Percentiles rank a stretch among this genome's conserved stretches.
Conservation (phyloP, 1,140 invertebrate genomes). For the Atta texana region DNA sequence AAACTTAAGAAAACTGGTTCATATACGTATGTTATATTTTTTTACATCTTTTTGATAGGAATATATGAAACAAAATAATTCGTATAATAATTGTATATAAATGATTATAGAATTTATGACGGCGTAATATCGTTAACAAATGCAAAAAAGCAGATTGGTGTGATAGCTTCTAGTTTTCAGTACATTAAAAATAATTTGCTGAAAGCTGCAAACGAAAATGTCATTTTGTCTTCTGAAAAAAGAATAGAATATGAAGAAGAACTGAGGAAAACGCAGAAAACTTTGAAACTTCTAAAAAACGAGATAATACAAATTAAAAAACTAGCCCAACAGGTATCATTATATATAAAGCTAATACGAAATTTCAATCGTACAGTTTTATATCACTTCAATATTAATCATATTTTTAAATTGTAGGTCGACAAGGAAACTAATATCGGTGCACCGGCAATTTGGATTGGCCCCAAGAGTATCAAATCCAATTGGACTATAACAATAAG, state of each 20-base stretch:
- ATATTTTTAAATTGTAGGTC: conserved; percentile 71
- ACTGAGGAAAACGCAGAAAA: conserved; percentile 71
- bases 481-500: conserved; percentile 76
- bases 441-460: conserved; percentile 78
- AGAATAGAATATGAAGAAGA: conserved; percentile 71
- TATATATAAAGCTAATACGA: background rate
- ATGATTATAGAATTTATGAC: conserved; percentile 77
- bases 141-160: conserved; percentile 75
- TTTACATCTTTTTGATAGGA: background rate
- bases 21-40: conserved; percentile 68
- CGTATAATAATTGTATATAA: background rate
- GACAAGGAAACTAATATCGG: conserved; percentile 71
- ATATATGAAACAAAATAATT: conserved; percentile 4
- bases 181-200: conserved; percentile 76
- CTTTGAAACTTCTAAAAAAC: conserved; percentile 73
- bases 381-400: conserved; percentile 21
- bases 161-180: conserved; percentile 81
- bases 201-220: conserved; percentile 58
- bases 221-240: conserved; percentile 59
- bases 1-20: conserved; percentile 64
- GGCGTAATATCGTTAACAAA: conserved; percentile 76
- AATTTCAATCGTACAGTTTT: conserved; percentile 36
- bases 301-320: conserved; percentile 72
- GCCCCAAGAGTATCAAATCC: conserved; percentile 64
- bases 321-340: conserved; percentile 76